Evolutionary conservation across 2,888 invertebrate species (phyloP).

Genomic region (Leucozona laternaria): DNA sequence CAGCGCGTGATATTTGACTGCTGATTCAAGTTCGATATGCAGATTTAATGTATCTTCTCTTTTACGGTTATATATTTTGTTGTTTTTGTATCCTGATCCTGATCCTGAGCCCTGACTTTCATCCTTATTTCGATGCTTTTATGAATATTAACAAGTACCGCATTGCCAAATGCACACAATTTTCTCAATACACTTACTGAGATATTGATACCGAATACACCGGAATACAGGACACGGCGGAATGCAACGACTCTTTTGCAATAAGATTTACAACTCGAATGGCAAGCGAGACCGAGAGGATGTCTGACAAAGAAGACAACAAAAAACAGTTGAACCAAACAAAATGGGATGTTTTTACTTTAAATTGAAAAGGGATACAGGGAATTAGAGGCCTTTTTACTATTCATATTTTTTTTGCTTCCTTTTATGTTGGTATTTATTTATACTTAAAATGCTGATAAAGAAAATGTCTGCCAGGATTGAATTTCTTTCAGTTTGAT

Average conservation of each 20-base stretch:
- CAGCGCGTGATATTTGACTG: slow-evolving; percentile 72
- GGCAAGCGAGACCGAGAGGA: slow-evolving; percentile 9
- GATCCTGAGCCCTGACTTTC: slow-evolving; percentile 33
- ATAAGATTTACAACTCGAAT: slow-evolving; percentile 57
- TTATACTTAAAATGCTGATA: slow-evolving; percentile 37
- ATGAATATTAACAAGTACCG: slow-evolving; percentile 74
- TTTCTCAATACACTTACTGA: slow-evolving; percentile 15
- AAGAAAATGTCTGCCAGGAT: slow-evolving; percentile 47
- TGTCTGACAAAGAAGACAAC: neutral
- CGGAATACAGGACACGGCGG: neutral
- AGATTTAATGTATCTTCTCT: slow-evolving; percentile 39
- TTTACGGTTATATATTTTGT: neutral
- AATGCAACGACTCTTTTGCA: neutral
- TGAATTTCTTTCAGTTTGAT: slow-evolving; percentile 32
- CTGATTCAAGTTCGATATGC: slow-evolving; percentile 75
- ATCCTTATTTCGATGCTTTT: slow-evolving; percentile 66
- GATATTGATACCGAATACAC: neutral
- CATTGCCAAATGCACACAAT: slow-evolving; percentile 69
- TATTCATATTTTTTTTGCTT: slow-evolving; percentile 46
- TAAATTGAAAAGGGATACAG: slow-evolving; percentile 73
- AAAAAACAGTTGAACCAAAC: neutral
- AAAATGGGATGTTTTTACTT: slow-evolving; percentile 28
- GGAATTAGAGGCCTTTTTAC: slow-evolving; percentile 58
- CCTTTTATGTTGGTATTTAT: neutral
- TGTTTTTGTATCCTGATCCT: no score